Conservation (phyloP, 2,888 invertebrate species). For the Heliconius aoede region DNA sequence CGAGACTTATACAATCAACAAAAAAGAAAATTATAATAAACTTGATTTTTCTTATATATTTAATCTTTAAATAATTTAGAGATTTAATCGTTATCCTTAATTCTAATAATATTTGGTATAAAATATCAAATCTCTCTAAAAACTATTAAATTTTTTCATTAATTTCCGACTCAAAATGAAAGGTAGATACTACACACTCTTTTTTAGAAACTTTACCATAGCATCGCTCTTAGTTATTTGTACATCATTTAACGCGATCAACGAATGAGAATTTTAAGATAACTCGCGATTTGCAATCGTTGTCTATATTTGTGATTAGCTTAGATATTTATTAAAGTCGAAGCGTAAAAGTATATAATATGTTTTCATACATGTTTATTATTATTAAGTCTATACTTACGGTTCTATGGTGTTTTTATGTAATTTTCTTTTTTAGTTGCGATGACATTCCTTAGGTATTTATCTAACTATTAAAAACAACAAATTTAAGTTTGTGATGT, state of each 20-base stretch:
- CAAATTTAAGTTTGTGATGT: neutral
- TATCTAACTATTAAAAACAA: neutral
- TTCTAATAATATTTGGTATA: constrained; percentile 23
- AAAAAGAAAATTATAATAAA: constrained; percentile 61
- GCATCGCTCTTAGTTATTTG: neutral
- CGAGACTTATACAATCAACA: constrained; percentile 72
- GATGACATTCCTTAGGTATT: neutral
- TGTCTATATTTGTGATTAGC: too few relatives aligned
- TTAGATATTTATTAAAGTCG: neutral
- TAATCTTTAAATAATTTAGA: too few relatives aligned
- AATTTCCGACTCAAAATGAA: neutral
- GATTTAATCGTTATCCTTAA: constrained; percentile 32
- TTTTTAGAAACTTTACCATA: neutral
- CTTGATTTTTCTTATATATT: constrained; percentile 42
- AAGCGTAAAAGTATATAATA: too few relatives aligned
- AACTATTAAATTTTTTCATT: neutral
- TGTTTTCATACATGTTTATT: too few relatives aligned
- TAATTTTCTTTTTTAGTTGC: neutral
- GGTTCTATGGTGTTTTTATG: neutral
- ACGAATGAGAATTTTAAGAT: neutral
- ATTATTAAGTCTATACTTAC: neutral
- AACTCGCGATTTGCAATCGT: neutral
- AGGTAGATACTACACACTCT: too few relatives aligned
- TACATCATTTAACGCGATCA: neutral
- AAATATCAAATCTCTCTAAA: constrained; percentile 5